Conservation (phyloP, 2,113 vertebrate genomes). For the Rostratula benghalensis region DNA sequence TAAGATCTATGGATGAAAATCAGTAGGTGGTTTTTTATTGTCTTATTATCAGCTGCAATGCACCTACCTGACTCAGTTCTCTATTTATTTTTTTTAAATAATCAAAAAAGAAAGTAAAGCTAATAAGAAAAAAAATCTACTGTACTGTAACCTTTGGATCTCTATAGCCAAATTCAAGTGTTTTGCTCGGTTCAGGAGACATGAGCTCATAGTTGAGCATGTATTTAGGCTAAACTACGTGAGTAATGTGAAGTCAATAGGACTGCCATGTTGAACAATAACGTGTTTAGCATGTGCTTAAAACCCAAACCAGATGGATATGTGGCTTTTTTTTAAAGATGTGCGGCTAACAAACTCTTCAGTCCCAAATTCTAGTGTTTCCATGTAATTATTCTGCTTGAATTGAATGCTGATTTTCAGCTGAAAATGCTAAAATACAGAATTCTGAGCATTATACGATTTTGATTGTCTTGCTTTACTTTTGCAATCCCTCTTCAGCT, state of each 20-base stretch:
- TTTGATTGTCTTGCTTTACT: neutral
- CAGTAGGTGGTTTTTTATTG: neutral
- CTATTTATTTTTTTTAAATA: neutral
- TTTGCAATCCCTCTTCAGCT: neutral
- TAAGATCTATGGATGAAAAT: neutral
- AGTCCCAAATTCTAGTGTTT: neutral
- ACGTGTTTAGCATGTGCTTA: neutral
- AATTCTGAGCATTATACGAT: neutral
- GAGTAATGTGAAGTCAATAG: neutral
- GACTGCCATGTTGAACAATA: neutral
- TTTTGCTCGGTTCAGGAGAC: neutral
- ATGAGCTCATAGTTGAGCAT: rapidly evolving
- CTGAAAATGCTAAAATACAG: neutral
- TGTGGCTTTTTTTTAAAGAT: neutral
- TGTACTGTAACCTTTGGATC: neutral
- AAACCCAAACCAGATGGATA: neutral
- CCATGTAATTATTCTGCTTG: neutral
- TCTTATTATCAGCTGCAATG: neutral
- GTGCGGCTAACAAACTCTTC: neutral
- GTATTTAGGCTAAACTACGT: neutral
- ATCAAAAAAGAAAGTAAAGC: neutral
- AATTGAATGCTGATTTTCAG: neutral
- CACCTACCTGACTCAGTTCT: neutral
- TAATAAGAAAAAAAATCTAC: neutral
- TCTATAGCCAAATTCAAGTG: neutral